These are phyloP conservation scores for Spilarctia lutea DNA, from an alignment of 2,888 invertebrate genomes.

Conservation along the genomic window DNA sequence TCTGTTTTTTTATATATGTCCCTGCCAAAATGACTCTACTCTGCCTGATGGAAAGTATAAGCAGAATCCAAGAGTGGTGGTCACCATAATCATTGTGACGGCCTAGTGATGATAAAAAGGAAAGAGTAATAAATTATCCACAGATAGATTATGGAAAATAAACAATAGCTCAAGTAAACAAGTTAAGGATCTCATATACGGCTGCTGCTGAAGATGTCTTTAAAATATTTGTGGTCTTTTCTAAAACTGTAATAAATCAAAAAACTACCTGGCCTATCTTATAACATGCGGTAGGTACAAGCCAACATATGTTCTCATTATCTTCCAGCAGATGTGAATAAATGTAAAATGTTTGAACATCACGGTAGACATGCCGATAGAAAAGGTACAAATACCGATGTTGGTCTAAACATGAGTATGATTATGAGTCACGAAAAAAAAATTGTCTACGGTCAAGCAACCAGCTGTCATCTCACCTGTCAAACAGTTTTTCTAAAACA, in stretches of 20 bases:
- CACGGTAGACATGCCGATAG: not conserved
- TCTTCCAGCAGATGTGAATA: not conserved
- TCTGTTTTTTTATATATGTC: too few relatives aligned
- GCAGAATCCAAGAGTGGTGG: too few relatives aligned
- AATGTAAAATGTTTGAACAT: not conserved
- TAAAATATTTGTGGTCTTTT: too few relatives aligned
- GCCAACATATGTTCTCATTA: not conserved
- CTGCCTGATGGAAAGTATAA: too few relatives aligned
- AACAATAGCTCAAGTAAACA: too few relatives aligned
- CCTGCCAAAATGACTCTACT: too few relatives aligned
- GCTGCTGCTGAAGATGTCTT: not conserved
- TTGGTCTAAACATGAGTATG: not conserved
- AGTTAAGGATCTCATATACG: too few relatives aligned
- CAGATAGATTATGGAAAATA: too few relatives aligned
- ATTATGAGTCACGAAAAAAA: not conserved
- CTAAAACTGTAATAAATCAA: not conserved
- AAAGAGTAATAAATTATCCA: too few relatives aligned
- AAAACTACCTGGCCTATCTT: not conserved
- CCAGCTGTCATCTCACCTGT: not conserved
- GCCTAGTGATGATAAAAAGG: too few relatives aligned
- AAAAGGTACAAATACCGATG: not conserved
- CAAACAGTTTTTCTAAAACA: not conserved
- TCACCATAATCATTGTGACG: too few relatives aligned
- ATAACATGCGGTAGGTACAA: not conserved
- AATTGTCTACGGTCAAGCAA: not conserved